These are phyloP conservation scores for Hippocampus barbouri DNA, from an alignment of 2,113 vertebrate genomes.

Conservation along the genomic window DNA sequence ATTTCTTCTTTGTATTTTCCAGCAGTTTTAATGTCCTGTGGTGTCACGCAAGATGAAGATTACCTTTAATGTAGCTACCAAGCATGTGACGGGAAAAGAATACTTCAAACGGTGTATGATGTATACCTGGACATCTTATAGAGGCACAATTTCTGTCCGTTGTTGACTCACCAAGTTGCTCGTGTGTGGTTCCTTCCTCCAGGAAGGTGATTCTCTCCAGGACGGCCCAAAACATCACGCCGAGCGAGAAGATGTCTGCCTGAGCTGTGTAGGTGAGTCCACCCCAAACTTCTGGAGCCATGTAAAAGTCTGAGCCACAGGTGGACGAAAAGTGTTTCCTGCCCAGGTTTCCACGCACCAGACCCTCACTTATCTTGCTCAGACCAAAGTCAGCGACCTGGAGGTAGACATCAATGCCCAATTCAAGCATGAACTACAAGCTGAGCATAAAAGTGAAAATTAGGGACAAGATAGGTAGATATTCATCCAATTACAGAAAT, in stretches of 20 bases:
- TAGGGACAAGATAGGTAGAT: background rate
- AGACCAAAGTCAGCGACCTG: slow-evolving; percentile 94
- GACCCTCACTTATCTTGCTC: slow-evolving; percentile 85
- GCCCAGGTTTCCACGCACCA: slow-evolving; percentile 69
- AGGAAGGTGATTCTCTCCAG: slow-evolving; percentile 94
- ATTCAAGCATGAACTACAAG: background rate
- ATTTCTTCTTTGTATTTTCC: no score
- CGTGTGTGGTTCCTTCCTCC: slow-evolving; percentile 85
- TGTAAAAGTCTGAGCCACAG: slow-evolving; percentile 97
- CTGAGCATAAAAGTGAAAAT: no score
- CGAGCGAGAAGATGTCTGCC: slow-evolving; percentile 96
- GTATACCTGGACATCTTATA: background rate
- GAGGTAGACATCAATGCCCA: background rate
- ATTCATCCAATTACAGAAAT: background rate
- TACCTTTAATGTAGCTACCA: no score
- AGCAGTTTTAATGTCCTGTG: no score
- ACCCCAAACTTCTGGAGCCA: slow-evolving; percentile 97
- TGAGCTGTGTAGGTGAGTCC: slow-evolving; percentile 92
- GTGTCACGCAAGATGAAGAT: no score
- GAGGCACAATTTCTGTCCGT: background rate
- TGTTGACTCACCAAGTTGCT: slow-evolving; percentile 79
- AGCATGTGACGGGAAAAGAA: background rate
- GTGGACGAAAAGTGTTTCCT: slow-evolving; percentile 90
- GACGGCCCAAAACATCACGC: slow-evolving; percentile 97
- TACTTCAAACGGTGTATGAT: background rate